A percentile compares a stretch with the other conserved stretches of the same genome.
Evolutionary conservation across 23 tunicate genomes (phyloP).

Genomic region (Oikopleura vanhoeffeni): DNA sequence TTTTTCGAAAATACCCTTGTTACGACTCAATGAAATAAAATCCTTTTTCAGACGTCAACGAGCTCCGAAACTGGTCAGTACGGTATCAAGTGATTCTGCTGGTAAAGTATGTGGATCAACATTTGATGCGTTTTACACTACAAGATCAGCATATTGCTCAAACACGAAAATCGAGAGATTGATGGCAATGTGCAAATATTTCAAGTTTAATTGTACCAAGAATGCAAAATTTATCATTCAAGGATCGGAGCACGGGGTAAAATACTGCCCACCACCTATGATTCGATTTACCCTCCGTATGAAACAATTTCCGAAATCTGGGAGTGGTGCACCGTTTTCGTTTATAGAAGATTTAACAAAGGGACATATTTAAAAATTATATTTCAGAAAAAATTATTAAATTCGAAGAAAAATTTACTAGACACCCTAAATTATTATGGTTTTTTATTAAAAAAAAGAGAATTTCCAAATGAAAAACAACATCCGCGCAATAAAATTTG

Average conservation of each 20-base stretch:
- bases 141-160: neutral
- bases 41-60: neutral
- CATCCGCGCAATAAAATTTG: no score
- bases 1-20: no score
- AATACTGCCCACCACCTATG: neutral
- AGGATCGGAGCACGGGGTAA: neutral
- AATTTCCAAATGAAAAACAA: no score
- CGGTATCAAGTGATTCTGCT: neutral
- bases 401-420: no score
- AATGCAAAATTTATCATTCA: neutral
- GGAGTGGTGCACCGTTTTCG: neutral
- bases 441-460: no score
- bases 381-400: neutral
- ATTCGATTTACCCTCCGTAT: neutral
- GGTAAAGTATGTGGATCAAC: neutral
- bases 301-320: neutral
- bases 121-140: constrained; percentile 8
- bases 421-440: no score
- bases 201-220: neutral
- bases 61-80: neutral
- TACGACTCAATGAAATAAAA: no score
- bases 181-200: neutral
- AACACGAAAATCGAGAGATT: neutral
- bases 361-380: neutral
- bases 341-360: neutral